Conservation (phyloP, 2,888 invertebrate genomes). For the Limenitis camilla region DNA sequence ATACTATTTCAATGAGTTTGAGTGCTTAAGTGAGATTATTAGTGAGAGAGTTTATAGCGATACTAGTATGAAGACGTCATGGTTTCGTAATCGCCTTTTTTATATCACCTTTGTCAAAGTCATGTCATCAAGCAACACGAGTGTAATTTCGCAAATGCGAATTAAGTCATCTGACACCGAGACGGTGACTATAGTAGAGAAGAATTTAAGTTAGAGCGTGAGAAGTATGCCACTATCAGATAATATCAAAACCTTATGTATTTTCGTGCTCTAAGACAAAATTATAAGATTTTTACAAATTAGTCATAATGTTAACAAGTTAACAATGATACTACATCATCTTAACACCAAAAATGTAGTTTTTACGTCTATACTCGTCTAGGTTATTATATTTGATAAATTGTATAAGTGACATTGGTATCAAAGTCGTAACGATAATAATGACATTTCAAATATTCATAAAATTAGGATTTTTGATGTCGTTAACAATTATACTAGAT, state of each 20-base stretch:
- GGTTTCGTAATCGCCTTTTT: neutral
- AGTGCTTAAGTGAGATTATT: too few relatives aligned
- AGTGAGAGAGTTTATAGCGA: too few relatives aligned
- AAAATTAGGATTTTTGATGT: too few relatives aligned
- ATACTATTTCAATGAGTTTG: too few relatives aligned
- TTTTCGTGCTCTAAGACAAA: conserved; percentile 23
- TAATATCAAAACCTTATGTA: conserved; percentile 26
- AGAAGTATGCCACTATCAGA: conserved; percentile 30
- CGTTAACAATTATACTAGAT: too few relatives aligned
- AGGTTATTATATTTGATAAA: conserved; percentile 2
- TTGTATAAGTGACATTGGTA: neutral
- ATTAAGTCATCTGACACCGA: conserved; percentile 22
- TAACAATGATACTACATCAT: conserved; percentile 5
- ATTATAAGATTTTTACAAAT: conserved; percentile 23
- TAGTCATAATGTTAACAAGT: conserved; percentile 18
- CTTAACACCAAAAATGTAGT: neutral
- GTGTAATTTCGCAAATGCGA: conserved; percentile 20
- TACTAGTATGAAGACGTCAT: neutral
- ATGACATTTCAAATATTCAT: neutral
- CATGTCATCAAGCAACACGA: conserved; percentile 18
- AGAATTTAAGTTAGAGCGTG: conserved; percentile 30
- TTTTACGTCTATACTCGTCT: neutral
- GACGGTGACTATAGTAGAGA: conserved; percentile 21
- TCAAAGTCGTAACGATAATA: neutral
- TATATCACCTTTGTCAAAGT: conserved; percentile 20